Base-by-base conservation (phyloP, 92 coral and sea anemone species). In the Zoanthus sociatus region DNA sequence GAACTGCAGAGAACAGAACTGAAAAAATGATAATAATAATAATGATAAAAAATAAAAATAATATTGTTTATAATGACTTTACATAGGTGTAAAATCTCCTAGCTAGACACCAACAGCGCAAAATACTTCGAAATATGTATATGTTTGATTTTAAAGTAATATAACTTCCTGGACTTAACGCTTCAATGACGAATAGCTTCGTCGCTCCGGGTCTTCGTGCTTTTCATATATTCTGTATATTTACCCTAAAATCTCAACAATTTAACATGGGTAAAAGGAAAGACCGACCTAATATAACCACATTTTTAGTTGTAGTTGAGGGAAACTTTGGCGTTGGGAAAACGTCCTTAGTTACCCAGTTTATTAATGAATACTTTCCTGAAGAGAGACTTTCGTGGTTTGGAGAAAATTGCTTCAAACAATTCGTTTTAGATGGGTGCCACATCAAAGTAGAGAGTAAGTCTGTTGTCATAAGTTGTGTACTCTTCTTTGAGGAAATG, bases 351-450 rank as follows among this genome's bases (percentile, higher is more conserved):
- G 26, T 30, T 20, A 20, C 20, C 26, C 32, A 20, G 32, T 67
- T 67, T 30, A 67, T 67, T 11, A 37, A 67, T n/a, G 72, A 33
- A 67, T 67, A 30, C 14, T 67, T 67, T 67, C 42, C 72, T 26
- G 42, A 67, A 67, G 72, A 67, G 33, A 67, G 20, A 6, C 14
- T 8, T 18, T 2, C 31, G 10, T 67, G 72, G 72, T 6, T 67
- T 31, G 72, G 72, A 30, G 72, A 67, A 54, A 54, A 54, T 13
- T 10, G 72, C 37, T 67, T 67, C 72, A 67, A 67, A n/a, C 72
- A 67, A 67, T 67, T 13, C 20, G 37, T 18, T 16, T 67, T 67
- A 30, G 72, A 67, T 33, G 72, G 37, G 26, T 44, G 26, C 20
- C 72, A 67, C 14, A 6, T 67, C 72, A 67, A 33, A 12, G 15